Evolutionary conservation across 2,888 invertebrate species (phyloP).

Genomic region (Selenia dentaria): DNA sequence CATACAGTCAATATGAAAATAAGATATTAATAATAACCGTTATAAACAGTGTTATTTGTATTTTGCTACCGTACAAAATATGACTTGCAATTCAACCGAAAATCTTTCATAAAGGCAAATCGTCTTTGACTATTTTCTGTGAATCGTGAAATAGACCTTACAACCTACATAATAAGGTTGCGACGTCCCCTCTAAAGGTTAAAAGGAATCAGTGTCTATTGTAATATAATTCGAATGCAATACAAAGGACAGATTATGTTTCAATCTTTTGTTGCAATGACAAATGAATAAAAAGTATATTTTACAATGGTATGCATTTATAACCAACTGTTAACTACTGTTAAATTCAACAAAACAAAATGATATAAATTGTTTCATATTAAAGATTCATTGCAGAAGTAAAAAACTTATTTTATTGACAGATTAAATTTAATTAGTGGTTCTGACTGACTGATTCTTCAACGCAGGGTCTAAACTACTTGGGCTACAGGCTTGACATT

Average conservation of each 20-base stretch:
- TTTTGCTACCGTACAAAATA: constrained; percentile 38
- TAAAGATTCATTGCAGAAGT: no score
- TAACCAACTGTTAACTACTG: background rate
- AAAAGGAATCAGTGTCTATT: background rate
- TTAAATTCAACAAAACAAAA: no score
- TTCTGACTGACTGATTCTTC: no score
- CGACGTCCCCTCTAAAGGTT: background rate
- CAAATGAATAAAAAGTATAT: constrained; percentile 13
- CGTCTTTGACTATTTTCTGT: background rate
- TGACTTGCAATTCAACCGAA: constrained; percentile 21
- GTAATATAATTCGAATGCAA: constrained; percentile 6
- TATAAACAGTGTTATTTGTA: background rate
- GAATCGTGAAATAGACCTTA: background rate
- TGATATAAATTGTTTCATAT: no score
- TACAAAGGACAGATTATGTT: constrained; percentile 16
- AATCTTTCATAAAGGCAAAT: background rate
- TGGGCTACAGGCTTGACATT: no score
- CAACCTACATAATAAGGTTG: background rate
- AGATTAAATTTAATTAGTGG: no score
- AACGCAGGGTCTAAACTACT: no score
- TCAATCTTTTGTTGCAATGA: constrained; percentile 11
- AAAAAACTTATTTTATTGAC: no score
- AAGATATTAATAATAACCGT: background rate
- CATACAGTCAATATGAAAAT: no score
- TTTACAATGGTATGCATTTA: constrained; percentile 8